Percentiles rank a stretch among this genome's conserved stretches.
These are phyloP conservation scores for Nematolebias whitei DNA, from an alignment of 2,113 vertebrate species.

Conservation along the genomic window DNA sequence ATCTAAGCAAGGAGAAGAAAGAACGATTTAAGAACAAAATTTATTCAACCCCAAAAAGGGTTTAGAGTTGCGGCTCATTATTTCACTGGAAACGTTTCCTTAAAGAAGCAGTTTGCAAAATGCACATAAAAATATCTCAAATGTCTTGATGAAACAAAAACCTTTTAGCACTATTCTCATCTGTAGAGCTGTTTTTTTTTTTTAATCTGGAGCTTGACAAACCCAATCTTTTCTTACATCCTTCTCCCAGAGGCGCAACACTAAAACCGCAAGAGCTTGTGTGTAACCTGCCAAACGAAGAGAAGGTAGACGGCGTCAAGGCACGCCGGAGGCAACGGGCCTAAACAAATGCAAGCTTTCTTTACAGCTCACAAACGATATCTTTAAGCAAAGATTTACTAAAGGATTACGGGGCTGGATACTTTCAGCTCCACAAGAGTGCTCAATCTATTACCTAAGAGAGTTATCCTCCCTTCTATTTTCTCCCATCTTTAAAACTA, in stretches of 20 bases:
- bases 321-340: constrained; percentile 31
- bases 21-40: constrained; percentile 41
- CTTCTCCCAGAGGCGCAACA: constrained; percentile 40
- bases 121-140: constrained; percentile 16
- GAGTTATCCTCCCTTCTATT: constrained; percentile 45
- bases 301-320: constrained; percentile 39
- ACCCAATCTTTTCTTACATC: constrained; percentile 38
- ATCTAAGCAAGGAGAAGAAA: constrained; percentile 50
- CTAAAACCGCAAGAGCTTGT: constrained; percentile 48
- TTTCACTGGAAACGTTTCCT: constrained; percentile 34
- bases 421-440: constrained; percentile 61
- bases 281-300: constrained; percentile 30
- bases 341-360: constrained; percentile 58
- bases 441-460: constrained; percentile 50
- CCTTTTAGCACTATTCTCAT: constrained; percentile 12
- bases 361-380: constrained; percentile 59
- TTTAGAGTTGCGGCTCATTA: constrained; percentile 16
- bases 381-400: constrained; percentile 77
- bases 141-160: constrained; percentile 33
- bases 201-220: constrained; percentile 38
- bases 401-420: constrained; percentile 69
- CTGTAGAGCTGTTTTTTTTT: constrained; percentile 27
- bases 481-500: constrained; percentile 61
- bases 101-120: constrained; percentile 15
- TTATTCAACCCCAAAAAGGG: constrained; percentile 30